Percentiles rank a stretch among this genome's conserved stretches.
These are phyloP conservation scores for Lymantria monacha DNA, from an alignment of 2,888 invertebrate genomes.

Conservation along the genomic window DNA sequence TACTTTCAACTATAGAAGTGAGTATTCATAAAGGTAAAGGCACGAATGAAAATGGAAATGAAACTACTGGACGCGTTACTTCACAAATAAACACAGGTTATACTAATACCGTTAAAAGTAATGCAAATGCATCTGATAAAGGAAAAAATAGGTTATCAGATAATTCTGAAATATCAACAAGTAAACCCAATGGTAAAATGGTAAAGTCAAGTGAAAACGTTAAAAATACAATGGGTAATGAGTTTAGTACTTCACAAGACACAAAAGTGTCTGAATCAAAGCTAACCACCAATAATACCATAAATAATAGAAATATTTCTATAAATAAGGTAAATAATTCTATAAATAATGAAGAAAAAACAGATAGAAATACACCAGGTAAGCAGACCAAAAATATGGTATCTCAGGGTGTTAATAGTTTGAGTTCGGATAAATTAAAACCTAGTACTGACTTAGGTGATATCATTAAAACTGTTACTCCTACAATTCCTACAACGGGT, in stretches of 20 bases:
- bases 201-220: background rate
- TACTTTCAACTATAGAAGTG: conserved; percentile 65
- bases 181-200: conserved; percentile 1
- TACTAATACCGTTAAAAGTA: conserved; percentile 17
- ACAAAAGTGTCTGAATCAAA: conserved; percentile 5
- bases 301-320: conserved; percentile 7
- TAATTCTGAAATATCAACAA: conserved; percentile 1
- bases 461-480: background rate
- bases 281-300: background rate
- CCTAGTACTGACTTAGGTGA: background rate
- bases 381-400: too few relatives aligned
- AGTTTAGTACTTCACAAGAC: conserved; percentile 3
- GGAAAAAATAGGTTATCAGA: conserved; percentile 2
- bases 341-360: too few relatives aligned
- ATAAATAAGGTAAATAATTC: conserved; percentile 2
- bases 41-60: conserved; percentile 25
- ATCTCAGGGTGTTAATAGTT: too few relatives aligned
- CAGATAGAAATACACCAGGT: too few relatives aligned
- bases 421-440: too few relatives aligned
- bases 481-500: background rate
- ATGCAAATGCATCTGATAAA: conserved; percentile 13
- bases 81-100: conserved; percentile 26
- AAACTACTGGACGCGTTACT: conserved; percentile 24
- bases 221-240: conserved; percentile 2
- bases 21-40: conserved; percentile 42